Conservation (phyloP, 1,140 invertebrate genomes). For the Leptinotarsa defecta region DNA sequence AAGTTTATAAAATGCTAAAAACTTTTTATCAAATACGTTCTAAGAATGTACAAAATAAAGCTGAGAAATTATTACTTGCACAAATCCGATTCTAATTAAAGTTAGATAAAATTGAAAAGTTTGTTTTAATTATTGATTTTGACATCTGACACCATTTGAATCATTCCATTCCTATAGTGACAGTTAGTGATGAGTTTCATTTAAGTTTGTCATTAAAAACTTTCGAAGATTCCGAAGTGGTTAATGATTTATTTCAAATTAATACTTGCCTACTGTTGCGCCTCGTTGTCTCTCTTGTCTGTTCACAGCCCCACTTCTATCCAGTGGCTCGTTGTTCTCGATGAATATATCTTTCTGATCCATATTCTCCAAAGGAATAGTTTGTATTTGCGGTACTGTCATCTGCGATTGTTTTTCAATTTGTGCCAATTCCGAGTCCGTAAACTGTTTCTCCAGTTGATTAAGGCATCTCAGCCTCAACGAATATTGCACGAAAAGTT, state of each 20-base stretch:
- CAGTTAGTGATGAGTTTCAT: no score
- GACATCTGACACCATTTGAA: no score
- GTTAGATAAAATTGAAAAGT: no score
- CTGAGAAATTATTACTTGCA: no score
- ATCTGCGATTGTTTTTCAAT: slow-evolving; percentile 49
- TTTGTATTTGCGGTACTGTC: slow-evolving; percentile 44
- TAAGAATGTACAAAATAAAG: no score
- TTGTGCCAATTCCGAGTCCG: slow-evolving; percentile 69
- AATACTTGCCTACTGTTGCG: not conserved
- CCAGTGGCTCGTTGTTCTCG: slow-evolving; percentile 31
- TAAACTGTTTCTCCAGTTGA: slow-evolving; percentile 76
- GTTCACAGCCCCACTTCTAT: slow-evolving; percentile 36
- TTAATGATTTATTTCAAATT: not conserved
- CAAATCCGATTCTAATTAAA: no score
- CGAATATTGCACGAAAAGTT: slow-evolving; percentile 87
- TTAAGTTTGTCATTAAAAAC: no score
- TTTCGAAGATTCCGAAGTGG: no score
- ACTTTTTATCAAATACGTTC: no score
- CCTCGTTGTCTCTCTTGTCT: slow-evolving; percentile 49
- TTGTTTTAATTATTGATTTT: no score
- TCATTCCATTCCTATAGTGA: no score
- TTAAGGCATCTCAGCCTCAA: slow-evolving; percentile 84
- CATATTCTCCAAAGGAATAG: slow-evolving; percentile 48
- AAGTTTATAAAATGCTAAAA: no score
- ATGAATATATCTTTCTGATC: slow-evolving; percentile 40